Percentiles rank a stretch among this genome's conserved stretches.
These are phyloP conservation scores for Hydrolagus affinis DNA, from an alignment of 2,113 vertebrate genomes.

Conservation along the genomic window DNA sequence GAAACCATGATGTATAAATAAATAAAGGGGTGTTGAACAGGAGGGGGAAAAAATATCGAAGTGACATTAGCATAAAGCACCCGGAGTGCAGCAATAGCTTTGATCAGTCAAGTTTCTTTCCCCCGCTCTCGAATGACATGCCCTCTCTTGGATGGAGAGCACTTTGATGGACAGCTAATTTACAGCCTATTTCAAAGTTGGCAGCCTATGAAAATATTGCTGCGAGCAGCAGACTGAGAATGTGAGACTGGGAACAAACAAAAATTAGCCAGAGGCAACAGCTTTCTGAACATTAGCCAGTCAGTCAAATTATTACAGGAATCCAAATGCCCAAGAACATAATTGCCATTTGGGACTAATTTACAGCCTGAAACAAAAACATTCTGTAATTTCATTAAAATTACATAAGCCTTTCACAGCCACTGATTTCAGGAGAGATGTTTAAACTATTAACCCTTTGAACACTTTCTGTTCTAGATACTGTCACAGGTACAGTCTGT, in stretches of 20 bases:
- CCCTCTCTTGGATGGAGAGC: background rate
- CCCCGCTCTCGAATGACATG: constrained; percentile 12
- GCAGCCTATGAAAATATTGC: constrained; percentile 33
- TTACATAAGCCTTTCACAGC: constrained; percentile 12
- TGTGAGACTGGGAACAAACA: constrained; percentile 18
- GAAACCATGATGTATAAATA: background rate
- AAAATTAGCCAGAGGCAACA: constrained; percentile 32
- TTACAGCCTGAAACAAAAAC: constrained; percentile 26
- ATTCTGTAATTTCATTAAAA: constrained; percentile 29
- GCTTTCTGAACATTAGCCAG: constrained; percentile 16
- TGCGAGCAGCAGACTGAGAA: constrained; percentile 13
- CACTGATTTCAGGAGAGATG: constrained; percentile 10
- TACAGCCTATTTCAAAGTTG: constrained; percentile 34
- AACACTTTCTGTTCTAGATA: background rate
- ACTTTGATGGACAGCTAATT: constrained; percentile 33
- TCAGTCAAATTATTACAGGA: constrained; percentile 22
- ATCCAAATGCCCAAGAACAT: background rate
- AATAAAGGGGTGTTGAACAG: background rate
- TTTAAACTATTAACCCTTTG: constrained; percentile 10
- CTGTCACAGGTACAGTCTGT: background rate
- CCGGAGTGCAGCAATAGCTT: background rate
- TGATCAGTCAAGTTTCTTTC: background rate
- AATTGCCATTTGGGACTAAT: constrained; percentile 26
- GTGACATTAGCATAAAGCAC: constrained; percentile 2
- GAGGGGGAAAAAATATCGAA: background rate